Evolutionary conservation across 2,113 vertebrate species (phyloP).

Genomic region (Erythrolamprus reginae): DNA sequence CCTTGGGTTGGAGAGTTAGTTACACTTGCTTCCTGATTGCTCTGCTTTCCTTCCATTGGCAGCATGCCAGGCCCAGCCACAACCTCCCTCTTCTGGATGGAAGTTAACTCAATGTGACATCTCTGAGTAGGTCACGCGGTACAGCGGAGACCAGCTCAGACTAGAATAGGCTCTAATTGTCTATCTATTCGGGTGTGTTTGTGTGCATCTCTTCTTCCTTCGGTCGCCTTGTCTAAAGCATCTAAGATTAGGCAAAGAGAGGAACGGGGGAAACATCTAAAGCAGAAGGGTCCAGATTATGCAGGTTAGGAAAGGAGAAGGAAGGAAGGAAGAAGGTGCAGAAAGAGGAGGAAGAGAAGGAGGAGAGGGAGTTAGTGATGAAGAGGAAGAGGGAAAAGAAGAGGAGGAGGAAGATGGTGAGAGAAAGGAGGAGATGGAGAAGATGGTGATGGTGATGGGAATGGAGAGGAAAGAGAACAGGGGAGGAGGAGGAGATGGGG

Average conservation of each 20-base stretch:
- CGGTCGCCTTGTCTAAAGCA: constrained; percentile 16
- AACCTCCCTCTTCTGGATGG: not conserved
- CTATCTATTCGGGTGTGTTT: not conserved
- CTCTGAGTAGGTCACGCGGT: constrained; percentile 32
- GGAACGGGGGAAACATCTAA: not conserved
- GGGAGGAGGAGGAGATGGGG: too few relatives aligned
- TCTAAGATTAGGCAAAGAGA: constrained; percentile 29
- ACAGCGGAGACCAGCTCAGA: constrained; percentile 52
- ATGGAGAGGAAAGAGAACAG: too few relatives aligned
- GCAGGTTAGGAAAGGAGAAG: not conserved
- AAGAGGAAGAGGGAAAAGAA: too few relatives aligned
- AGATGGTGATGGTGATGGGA: too few relatives aligned
- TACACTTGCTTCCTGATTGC: not conserved
- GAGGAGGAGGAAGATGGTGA: too few relatives aligned
- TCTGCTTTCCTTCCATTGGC: constrained; percentile 17
- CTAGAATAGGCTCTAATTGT: constrained; percentile 23
- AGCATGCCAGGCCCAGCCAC: rapidly evolving
- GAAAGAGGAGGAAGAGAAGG: too few relatives aligned
- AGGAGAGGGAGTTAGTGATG: too few relatives aligned
- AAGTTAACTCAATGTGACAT: constrained; percentile 57
- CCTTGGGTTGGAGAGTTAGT: rapidly evolving
- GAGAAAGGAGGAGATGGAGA: too few relatives aligned
- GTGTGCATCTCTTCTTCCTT: not conserved
- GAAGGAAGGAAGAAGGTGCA: not conserved
- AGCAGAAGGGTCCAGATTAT: not conserved